Evolutionary conservation across 2,888 invertebrate genomes (phyloP), one percentile per base, ranked within the genome.

Genomic region (Steinernema scapterisci): DNA sequence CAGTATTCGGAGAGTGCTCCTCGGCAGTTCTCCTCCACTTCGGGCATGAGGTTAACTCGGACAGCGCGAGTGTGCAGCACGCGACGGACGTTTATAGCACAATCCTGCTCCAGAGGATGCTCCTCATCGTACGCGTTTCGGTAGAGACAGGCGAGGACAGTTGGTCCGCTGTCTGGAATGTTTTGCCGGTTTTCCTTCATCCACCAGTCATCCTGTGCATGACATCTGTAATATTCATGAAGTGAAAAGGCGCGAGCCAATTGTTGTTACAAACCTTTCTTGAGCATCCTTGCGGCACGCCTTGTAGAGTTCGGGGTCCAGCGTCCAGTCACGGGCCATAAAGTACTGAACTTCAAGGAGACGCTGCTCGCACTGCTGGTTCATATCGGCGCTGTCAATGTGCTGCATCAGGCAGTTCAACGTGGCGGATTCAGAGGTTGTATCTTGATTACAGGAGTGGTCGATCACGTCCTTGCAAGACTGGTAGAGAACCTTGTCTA

Each of bases 271-370:
- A 16, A 27, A 91, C 74, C 91, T 91, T 2, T 91, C 44, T 25
- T 83, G 91, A 1, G 97, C 96, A 89, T 97, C 96, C 79, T 92
- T 91, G 84, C 92, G 93, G 87, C 97, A 99, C 43, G 93, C 92
- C 86, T 92, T 91, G 87, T 94, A 97, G 54, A 99, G 89, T 82
- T 92, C 92, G 0, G 95, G 93, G 89, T 96, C 95, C 70, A 96
- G 89, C 85, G 93, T 94, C 88, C 95, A 99, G 89, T 97, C 94
- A 83, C 99, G 91, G 0, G 95, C 93, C 78, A 97, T 92, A 89
- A 99, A 99, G 89, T 96, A 99, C 88, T 99, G 96, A 85, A 99
- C 95, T 89, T 97, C 95, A 76, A 97, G 90, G 54, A 99, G 90
- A 9, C 95, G 93, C 79, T 93, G 92, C 90, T 95, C 95, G 90